Percentiles rank a stretch among this genome's conserved stretches.
Conservation (phyloP, 2,113 vertebrate species). For the Sterrhoptilus dennistouni region DNA sequence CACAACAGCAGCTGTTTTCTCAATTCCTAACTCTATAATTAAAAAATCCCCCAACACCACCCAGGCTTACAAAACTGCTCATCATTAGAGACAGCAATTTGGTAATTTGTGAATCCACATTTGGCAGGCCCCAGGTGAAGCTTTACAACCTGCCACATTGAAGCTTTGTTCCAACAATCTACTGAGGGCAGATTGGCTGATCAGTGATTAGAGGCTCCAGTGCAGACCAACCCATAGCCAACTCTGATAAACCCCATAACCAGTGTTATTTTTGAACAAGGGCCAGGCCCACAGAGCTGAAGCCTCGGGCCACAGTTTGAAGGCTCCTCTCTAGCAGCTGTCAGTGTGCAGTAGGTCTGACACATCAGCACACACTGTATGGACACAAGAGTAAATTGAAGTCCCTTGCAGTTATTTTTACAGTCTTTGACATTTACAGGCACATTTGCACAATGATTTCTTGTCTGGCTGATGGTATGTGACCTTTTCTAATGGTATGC, state of each 20-base stretch:
- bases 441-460: neutral
- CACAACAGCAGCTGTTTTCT: neutral
- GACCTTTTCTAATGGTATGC: neutral
- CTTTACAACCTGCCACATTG: neutral
- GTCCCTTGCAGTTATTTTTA: neutral
- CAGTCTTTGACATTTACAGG: neutral
- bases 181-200: neutral
- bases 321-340: neutral
- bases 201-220: neutral
- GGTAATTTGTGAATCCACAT: neutral
- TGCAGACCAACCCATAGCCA: neutral
- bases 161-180: neutral
- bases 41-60: neutral
- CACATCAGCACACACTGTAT: neutral
- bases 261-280: neutral
- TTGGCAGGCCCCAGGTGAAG: neutral
- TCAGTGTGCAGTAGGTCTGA: neutral
- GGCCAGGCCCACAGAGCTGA: neutral
- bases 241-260: neutral
- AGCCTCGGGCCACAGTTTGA: neutral
- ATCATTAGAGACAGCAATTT: neutral
- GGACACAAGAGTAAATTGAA: neutral
- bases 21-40: neutral
- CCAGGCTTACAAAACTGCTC: neutral
- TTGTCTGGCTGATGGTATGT: neutral